Percentiles rank a stretch among this genome's conserved stretches.
phyloP scores from a whole-genome alignment of 2,888 invertebrate genomes.

The Oxycera nigricornis region DNA sequence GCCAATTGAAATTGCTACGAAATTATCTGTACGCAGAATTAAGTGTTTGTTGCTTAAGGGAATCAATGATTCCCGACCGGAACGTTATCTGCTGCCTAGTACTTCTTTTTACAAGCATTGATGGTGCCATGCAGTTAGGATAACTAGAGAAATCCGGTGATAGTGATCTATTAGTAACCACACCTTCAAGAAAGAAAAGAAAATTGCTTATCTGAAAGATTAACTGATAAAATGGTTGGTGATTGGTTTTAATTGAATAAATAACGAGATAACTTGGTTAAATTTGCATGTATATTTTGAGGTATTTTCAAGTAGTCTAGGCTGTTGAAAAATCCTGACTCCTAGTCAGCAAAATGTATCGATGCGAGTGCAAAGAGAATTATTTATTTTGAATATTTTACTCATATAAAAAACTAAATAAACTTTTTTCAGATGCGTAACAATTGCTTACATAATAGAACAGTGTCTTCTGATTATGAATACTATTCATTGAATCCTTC shows the following conservation, averaged over 20 bases:
- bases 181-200: neutral
- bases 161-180: neutral
- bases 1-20: conserved; percentile 42
- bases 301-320: too few species aligned
- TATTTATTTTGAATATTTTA: too few species aligned
- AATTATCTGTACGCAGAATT: conserved; percentile 39
- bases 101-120: neutral
- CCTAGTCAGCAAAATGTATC: too few species aligned
- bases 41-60: conserved; percentile 24
- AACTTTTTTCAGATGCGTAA: too few species aligned
- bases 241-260: neutral
- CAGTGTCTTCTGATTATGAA: too few species aligned
- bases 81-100: neutral
- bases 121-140: conserved; percentile 3
- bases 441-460: too few species aligned
- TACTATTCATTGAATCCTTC: too few species aligned
- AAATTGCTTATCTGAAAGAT: neutral
- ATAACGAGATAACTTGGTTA: too few species aligned
- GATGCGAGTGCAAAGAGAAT: too few species aligned
- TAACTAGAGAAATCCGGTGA: conserved; percentile 24
- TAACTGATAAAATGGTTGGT: neutral
- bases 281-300: too few species aligned
- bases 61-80: neutral
- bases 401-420: too few species aligned
- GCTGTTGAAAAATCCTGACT: too few species aligned